phyloP scores from a whole-genome alignment of 2,888 invertebrate species.

The Mantis religiosa region DNA sequence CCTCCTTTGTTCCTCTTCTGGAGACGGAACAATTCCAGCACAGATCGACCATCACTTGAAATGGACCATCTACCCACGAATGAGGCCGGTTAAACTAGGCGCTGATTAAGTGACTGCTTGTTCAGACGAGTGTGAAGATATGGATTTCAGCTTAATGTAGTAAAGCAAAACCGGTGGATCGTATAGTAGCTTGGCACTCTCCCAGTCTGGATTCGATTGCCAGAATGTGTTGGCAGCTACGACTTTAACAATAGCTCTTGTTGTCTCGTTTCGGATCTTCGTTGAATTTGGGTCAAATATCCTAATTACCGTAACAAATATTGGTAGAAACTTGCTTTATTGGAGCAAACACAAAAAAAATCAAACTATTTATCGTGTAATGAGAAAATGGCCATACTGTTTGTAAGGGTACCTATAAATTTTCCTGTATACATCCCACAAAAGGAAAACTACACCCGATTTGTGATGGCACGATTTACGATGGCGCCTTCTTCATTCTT shows the following conservation, averaged over 20 bases:
- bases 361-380: too few species aligned
- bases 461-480: too few species aligned
- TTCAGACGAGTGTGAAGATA: background rate
- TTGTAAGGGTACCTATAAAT: too few species aligned
- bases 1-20: too few species aligned
- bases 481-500: too few species aligned
- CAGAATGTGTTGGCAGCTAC: background rate
- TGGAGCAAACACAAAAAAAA: too few species aligned
- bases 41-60: too few species aligned
- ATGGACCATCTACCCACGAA: background rate
- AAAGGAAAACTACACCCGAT: too few species aligned
- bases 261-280: background rate
- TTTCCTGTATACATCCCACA: too few species aligned
- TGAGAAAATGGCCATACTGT: too few species aligned
- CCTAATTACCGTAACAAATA: background rate
- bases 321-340: too few species aligned
- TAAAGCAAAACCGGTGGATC: background rate
- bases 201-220: background rate
- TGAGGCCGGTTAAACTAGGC: background rate
- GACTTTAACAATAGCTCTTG: background rate
- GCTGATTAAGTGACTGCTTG: background rate
- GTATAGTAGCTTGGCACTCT: background rate
- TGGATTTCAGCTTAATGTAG: background rate
- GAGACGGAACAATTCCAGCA: too few species aligned
- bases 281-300: background rate